Evolutionary conservation across 92 coral and sea anemone species (phyloP).

Genomic region (Epizoanthus scotinus): DNA sequence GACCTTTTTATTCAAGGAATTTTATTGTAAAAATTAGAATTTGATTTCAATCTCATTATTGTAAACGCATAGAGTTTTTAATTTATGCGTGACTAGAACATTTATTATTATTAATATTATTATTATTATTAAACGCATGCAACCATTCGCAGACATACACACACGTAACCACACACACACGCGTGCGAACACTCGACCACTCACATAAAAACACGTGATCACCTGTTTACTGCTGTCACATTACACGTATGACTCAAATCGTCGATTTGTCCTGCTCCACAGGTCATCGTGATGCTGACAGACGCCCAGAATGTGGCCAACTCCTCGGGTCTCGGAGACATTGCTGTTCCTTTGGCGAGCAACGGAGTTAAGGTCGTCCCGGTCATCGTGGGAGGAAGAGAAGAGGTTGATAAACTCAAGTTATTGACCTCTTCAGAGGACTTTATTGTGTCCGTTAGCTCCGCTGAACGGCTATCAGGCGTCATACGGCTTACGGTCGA

Average conservation of each 20-base stretch:
- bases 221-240: too few relatives aligned
- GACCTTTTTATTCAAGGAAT: too few relatives aligned
- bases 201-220: too few relatives aligned
- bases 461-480: constrained; percentile 58
- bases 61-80: too few relatives aligned
- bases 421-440: constrained; percentile 66
- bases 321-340: constrained; percentile 57
- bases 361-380: constrained; percentile 72
- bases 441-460: constrained; percentile 69
- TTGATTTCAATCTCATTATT: too few relatives aligned
- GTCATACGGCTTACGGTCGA: constrained; percentile 64
- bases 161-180: too few relatives aligned
- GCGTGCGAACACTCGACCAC: too few relatives aligned
- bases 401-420: constrained; percentile 48
- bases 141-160: too few relatives aligned
- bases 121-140: too few relatives aligned
- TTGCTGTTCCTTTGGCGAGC: constrained; percentile 53
- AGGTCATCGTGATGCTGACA: constrained; percentile 74
- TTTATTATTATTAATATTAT: too few relatives aligned
- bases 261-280: neutral
- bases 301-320: constrained; percentile 64
- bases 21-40: too few relatives aligned
- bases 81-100: too few relatives aligned
- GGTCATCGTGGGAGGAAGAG: constrained; percentile 67
- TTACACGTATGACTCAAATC: neutral